These are phyloP conservation scores for Varanus komodoensis DNA, from an alignment of 2,113 vertebrate species.

Conservation along the genomic window DNA sequence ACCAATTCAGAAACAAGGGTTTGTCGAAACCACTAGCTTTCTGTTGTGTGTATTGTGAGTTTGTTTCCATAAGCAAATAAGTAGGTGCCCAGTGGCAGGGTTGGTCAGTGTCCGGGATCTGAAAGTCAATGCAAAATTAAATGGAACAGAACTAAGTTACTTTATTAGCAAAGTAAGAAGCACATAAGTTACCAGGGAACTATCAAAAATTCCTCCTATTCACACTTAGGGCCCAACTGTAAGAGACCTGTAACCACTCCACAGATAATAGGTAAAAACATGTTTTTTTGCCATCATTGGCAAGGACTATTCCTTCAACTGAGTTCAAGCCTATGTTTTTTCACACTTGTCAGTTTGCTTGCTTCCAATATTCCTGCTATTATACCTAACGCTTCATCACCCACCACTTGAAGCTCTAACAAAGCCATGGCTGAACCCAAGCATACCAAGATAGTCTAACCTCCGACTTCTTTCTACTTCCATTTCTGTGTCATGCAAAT, in stretches of 20 bases:
- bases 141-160: neutral
- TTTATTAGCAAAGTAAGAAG: neutral
- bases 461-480: neutral
- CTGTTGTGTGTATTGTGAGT: no score
- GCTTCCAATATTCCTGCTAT: neutral
- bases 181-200: neutral
- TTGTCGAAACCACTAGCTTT: no score
- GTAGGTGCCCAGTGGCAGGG: no score
- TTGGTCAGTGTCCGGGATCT: no score
- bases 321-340: neutral
- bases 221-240: neutral
- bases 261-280: neutral
- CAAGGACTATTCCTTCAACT: neutral
- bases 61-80: no score
- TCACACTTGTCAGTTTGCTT: neutral
- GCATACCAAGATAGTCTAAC: neutral
- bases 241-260: neutral
- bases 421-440: neutral
- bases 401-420: neutral
- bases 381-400: neutral
- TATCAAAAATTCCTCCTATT: neutral
- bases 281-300: neutral
- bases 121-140: neutral
- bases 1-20: no score
- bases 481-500: neutral